Evolutionary conservation across 37 sponge, comb jelly and placozoan species (phyloP), one percentile per base, ranked within the genome.

Genomic region (Amphimedon queenslandica): DNA sequence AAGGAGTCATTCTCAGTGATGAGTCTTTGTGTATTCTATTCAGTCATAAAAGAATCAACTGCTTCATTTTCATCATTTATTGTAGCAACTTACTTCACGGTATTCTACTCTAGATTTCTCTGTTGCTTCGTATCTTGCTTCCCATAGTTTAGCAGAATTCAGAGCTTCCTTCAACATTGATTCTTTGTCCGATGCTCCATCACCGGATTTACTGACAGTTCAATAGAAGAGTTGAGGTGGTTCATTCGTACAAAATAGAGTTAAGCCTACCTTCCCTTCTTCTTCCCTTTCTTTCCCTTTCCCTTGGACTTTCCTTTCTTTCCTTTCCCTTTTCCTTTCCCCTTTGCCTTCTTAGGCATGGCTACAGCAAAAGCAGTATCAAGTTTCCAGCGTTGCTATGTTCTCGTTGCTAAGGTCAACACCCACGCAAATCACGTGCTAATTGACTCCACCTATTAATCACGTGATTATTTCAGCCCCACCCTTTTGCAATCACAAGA

Each of bases 101-200:
- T 93, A 93, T 29, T 90, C 84, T 55, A 84, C 56, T 10, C 94
- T 64, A 16, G 93, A 93, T 53, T 83, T 75, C 71, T 93, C 94
- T 23, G 78, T 81, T 21, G 94, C 80, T 63, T 71, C 47, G 57
- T 74, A 87, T 29, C 82, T 76, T 21, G 79, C 55, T 72, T 90
- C 91, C 95, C 95, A 94, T n/a, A 94, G 31, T 57, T 86, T 86
- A 21, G 84, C 80, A 32, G 67, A 51, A 24, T 84, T 56, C 28
- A 94, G 47, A 4, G 95, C 91, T 56, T 94, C 80, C 57, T 79
- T 86, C 74, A 77, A 20, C 18, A 77, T 29, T 2, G 29, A 23
- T 33, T 90, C 95, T 72, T 87, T 90, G 42, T 82, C 84, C 1
- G 42, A 51, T 47, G 53, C 53, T 64, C 82, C 79, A 34, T 77